Percentiles rank a stretch among this genome's conserved stretches.
Conservation (phyloP, 2,797 vertebrate species). For the Anniella stebbinsi region DNA sequence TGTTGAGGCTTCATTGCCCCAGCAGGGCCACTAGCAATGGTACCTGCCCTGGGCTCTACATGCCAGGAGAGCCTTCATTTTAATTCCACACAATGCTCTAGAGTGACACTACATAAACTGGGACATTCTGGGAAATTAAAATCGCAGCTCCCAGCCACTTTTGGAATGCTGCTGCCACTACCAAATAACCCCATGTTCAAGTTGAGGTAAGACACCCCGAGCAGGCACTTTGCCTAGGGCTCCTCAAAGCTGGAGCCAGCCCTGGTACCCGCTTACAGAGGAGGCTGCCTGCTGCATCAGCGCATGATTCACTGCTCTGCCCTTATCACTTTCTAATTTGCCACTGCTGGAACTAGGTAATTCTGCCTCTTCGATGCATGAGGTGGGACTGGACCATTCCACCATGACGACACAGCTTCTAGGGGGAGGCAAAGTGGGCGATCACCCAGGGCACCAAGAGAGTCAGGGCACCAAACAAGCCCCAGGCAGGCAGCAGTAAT, state of each 20-base stretch:
- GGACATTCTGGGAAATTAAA: too few species aligned
- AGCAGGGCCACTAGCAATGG: background rate
- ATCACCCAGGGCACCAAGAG: too few species aligned
- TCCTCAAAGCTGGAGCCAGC: too few species aligned
- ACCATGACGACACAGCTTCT: background rate
- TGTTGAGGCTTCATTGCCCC: background rate
- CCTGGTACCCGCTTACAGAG: too few species aligned
- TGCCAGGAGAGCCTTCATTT: background rate
- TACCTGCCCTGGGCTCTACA: background rate
- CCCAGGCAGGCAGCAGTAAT: too few species aligned
- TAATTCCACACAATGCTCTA: background rate
- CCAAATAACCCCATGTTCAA: background rate
- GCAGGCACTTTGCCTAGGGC: too few species aligned
- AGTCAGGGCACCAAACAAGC: too few species aligned
- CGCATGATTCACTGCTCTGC: background rate
- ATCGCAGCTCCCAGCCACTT: too few species aligned
- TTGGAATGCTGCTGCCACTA: background rate
- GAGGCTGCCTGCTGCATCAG: background rate
- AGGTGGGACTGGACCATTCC: background rate
- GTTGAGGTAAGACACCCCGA: too few species aligned
- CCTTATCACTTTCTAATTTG: background rate
- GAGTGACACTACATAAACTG: background rate
- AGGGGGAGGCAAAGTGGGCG: too few species aligned
- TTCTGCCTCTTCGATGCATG: background rate
- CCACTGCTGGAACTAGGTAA: too few species aligned